Base-by-base conservation (phyloP, 2,797 vertebrate species). In the Aulostomus chinensis region DNA sequence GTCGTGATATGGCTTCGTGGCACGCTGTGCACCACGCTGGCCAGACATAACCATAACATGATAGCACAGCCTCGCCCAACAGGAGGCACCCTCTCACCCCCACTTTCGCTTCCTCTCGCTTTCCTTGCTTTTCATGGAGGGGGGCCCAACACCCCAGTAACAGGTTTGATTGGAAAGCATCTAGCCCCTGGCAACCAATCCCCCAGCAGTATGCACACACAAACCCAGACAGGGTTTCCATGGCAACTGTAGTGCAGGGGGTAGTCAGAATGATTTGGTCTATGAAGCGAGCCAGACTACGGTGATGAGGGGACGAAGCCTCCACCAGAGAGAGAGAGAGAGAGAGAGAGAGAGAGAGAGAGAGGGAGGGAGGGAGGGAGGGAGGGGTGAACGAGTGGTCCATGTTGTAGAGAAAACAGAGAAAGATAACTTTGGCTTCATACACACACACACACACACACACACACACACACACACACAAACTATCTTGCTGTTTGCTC, bases 111-210 rank as follows among this genome's bases (percentile, higher is more conserved):
- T 28, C 61, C 37, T 38, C 2, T 46, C 22, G 41, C 25, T n/a
- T n/a, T 4, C 38, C 38, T 37, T 64, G 38, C 53, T 73, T 55
- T 55, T 69, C 47, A 45, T 70, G 1, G 29, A 54, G 40, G 64
- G 40, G 52, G 67, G 42, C 47, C 49, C 14, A 51, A 63, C 66
- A 76, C 73, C 85, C 84, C 85, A 81, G 89, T 89, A 89, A 88
- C 88, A 84, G 62, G 86, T 90, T 86, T 91, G 89, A 91, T 92
- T 91, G 88, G 89, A 88, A 91, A 90, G 77, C 78, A 80, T 82
- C 81, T 86, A 66, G 67, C 89, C 80, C 86, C 78, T 62, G 21
- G 88, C 89, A 91, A 89, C 89, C 88, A 91, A 91, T 89, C 86
- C 83, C 72, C 83, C 81, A 47, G 73, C 83, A 86, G 81, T 50